Percentiles rank a stretch among this genome's conserved stretches.
Evolutionary conservation across 1,140 invertebrate genomes (phyloP).

Genomic region (Heliconius hewitsoni): DNA sequence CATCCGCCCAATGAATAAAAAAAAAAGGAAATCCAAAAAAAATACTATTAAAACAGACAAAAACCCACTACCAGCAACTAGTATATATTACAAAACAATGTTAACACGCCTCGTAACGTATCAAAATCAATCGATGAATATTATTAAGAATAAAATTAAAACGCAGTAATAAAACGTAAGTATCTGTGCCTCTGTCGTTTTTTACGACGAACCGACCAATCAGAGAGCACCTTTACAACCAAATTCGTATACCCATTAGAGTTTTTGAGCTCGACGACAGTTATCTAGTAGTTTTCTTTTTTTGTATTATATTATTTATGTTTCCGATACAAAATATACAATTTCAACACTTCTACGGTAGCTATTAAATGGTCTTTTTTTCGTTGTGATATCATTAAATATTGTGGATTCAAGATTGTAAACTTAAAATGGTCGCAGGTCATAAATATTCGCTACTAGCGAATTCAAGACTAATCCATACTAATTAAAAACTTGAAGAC

Average conservation of each 20-base stretch:
- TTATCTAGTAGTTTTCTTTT: slow-evolving; percentile 3
- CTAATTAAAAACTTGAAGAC: too few relatives aligned
- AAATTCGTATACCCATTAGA: background rate
- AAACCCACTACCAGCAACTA: background rate
- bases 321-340: slow-evolving; percentile 3
- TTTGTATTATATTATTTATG: slow-evolving; percentile 17
- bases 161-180: slow-evolving; percentile 19
- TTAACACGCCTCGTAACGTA: slow-evolving; percentile 31
- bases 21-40: background rate
- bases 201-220: slow-evolving; percentile 50
- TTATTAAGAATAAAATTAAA: slow-evolving; percentile 24
- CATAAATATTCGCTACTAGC: background rate
- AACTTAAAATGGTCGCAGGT: background rate
- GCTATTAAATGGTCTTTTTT: background rate
- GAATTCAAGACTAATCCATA: background rate
- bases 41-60: background rate
- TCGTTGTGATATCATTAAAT: background rate
- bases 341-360: background rate
- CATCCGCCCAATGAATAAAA: too few relatives aligned
- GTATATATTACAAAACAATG: slow-evolving; percentile 1
- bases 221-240: background rate
- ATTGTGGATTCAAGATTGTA: background rate
- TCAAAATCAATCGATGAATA: slow-evolving; percentile 40
- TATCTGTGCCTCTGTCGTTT: background rate
- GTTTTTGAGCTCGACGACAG: slow-evolving; percentile 1